Evolutionary conservation across 1,140 invertebrate species (phyloP).

Genomic region (Caenorhabditis elegans): WBcel235 BX284602.5:9891501-9892000

Average conservation of each 20-base stretch:
- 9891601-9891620: background rate
- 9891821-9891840: background rate
- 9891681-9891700: too few species aligned
- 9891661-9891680: too few species aligned
- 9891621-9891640: background rate
- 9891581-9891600: background rate
- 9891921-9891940: too few species aligned
- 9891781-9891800: too few species aligned
- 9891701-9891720: too few species aligned
- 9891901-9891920: background rate
- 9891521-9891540: background rate
- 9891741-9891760: too few species aligned
- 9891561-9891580: background rate
- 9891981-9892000: background rate
- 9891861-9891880: background rate
- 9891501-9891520: background rate
- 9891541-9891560: background rate
- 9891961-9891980: constrained; percentile 20
- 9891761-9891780: too few species aligned
- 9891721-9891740: too few species aligned
- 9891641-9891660: too few species aligned
- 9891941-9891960: background rate
- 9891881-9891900: background rate
- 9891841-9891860: background rate
- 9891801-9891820: too few species aligned